Evolutionary conservation across 2,888 invertebrate genomes (phyloP).

Genomic region (Yponomeuta malinellus): DNA sequence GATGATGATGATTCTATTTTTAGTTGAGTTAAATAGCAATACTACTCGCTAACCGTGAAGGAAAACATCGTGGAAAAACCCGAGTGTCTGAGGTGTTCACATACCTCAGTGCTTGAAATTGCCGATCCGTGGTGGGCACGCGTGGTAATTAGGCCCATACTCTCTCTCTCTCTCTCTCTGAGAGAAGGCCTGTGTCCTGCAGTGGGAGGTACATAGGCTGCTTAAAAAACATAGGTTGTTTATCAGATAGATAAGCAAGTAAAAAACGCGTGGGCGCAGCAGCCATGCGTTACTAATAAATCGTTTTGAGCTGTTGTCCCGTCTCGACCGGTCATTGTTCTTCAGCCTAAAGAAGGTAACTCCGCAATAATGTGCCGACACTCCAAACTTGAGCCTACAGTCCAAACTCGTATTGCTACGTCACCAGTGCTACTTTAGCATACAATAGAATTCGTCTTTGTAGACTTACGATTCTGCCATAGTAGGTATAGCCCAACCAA

Average conservation of each 20-base stretch:
- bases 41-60: no score
- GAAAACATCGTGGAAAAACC: no score
- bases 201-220: no score
- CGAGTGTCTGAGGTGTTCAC: no score
- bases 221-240: not conserved
- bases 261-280: constrained; percentile 7
- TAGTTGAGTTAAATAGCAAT: not conserved
- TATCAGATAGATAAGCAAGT: not conserved
- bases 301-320: not conserved
- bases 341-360: not conserved
- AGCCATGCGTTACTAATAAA: constrained; percentile 12
- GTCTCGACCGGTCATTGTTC: constrained; percentile 8
- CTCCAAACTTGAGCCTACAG: not conserved
- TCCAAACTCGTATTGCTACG: constrained; percentile 18
- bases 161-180: no score
- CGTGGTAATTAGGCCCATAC: no score
- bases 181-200: no score
- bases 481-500: not conserved
- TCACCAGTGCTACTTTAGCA: constrained; percentile 29
- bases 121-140: no score
- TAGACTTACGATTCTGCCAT: constrained; percentile 20
- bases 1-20: no score
- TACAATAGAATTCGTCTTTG: constrained; percentile 31
- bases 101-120: no score
- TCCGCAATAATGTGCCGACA: not conserved